phyloP scores from a whole-genome alignment of 2,797 vertebrate species.

The Tauraco hartlaubi region DNA sequence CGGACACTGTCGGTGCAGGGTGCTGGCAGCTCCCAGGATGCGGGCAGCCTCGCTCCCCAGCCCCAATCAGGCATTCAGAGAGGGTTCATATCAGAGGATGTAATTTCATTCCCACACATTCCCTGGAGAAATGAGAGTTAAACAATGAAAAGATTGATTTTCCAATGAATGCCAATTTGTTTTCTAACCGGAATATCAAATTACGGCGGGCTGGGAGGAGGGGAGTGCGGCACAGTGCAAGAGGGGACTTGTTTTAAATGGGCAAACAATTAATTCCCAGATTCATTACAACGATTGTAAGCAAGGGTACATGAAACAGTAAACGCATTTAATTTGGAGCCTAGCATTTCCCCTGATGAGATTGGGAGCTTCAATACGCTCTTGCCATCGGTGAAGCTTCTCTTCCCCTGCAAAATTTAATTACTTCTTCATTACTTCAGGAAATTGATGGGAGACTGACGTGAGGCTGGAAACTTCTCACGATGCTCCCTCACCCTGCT shows the following conservation, averaged over 20 bases:
- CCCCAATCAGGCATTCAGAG: neutral
- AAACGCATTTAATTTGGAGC: conserved; percentile 63
- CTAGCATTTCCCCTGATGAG: conserved; percentile 30
- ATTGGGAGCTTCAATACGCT: neutral
- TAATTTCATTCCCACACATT: conserved; percentile 38
- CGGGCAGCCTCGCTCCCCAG: neutral
- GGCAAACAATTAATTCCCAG: conserved; percentile 70
- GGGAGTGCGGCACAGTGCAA: neutral
- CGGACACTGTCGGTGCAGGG: fast-evolving
- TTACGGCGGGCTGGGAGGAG: neutral
- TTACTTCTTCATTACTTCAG: conserved; percentile 54
- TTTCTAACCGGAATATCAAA: conserved; percentile 69
- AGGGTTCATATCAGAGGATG: neutral
- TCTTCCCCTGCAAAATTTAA: conserved; percentile 52
- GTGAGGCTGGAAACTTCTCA: neutral
- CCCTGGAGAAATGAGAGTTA: conserved; percentile 52
- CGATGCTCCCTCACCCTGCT: fast-evolving
- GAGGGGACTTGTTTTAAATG: conserved; percentile 42
- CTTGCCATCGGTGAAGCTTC: neutral
- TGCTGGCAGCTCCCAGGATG: neutral
- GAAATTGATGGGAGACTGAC: conserved; percentile 21
- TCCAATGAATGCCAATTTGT: conserved; percentile 67
- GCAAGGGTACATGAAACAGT: conserved; percentile 23
- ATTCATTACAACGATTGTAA: conserved; percentile 46
- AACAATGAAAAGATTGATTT: conserved; percentile 75